Percentiles rank a stretch among this genome's conserved stretches.
Evolutionary conservation across 2,888 invertebrate species (phyloP).

Genomic region (Cataglyphis altisquamis): DNA sequence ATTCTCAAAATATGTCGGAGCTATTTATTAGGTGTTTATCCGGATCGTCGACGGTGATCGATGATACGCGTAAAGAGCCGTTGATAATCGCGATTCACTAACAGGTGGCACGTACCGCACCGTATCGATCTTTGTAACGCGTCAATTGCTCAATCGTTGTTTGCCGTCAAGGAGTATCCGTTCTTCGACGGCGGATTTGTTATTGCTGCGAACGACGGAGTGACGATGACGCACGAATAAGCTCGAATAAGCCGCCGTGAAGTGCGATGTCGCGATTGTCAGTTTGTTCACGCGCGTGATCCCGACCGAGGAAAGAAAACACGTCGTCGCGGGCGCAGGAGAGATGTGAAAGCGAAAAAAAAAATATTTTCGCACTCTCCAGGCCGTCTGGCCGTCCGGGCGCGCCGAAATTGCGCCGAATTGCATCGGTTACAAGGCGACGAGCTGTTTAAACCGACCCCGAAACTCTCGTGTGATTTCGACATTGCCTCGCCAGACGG

Average conservation of each 20-base stretch:
- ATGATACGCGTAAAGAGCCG: background rate
- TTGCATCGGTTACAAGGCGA: constrained; percentile 20
- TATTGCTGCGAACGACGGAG: constrained; percentile 50
- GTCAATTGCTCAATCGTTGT: constrained; percentile 43
- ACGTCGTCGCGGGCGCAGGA: constrained; percentile 28
- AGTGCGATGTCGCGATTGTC: constrained; percentile 17
- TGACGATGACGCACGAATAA: constrained; percentile 61
- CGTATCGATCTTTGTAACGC: constrained; percentile 65
- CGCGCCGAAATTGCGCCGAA: constrained; percentile 13
- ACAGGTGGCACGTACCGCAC: constrained; percentile 28
- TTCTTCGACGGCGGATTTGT: constrained; percentile 51
- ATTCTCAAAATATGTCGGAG: constrained; percentile 6
- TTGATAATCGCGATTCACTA: constrained; percentile 32
- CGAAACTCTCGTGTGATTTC: constrained; percentile 8
- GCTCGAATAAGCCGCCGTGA: constrained; percentile 31
- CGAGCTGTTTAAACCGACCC: constrained; percentile 1
- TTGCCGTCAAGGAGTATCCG: constrained; percentile 41
- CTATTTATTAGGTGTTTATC: constrained; percentile 11
- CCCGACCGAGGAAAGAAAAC: constrained; percentile 55
- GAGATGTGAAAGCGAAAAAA: background rate
- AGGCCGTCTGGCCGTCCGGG: constrained; percentile 20
- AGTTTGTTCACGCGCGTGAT: constrained; percentile 36
- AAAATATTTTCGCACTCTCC: constrained; percentile 66
- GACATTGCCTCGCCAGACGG: constrained; percentile 20
- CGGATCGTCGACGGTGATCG: constrained; percentile 23